Conservation (phyloP, 2,113 vertebrate genomes). For the Chloroceryle aenea region DNA sequence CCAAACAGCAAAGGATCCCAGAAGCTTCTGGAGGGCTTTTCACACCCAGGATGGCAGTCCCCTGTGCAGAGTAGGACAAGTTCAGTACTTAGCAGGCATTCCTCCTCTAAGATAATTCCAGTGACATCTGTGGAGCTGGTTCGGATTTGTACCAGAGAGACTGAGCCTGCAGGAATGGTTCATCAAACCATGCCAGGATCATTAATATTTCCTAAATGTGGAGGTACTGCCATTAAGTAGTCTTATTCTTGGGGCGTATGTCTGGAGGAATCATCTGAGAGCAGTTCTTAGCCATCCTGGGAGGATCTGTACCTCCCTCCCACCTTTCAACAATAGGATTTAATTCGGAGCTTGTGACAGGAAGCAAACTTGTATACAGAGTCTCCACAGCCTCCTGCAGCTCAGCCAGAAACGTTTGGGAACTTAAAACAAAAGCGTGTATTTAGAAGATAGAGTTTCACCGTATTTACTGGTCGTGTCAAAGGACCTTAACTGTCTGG, state of each 20-base stretch:
- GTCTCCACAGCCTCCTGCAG: background rate
- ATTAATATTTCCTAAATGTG: background rate
- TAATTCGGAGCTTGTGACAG: slow-evolving; percentile 38
- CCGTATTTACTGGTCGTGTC: slow-evolving; percentile 47
- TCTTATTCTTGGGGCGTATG: background rate
- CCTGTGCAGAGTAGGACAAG: background rate
- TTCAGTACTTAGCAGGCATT: background rate
- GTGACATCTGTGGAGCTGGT: background rate
- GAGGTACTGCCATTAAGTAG: background rate
- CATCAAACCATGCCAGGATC: background rate
- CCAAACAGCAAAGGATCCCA: background rate
- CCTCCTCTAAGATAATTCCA: background rate
- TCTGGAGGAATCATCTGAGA: background rate
- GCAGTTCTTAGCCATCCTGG: background rate
- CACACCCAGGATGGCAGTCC: background rate
- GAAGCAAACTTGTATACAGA: slow-evolving; percentile 44
- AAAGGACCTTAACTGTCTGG: slow-evolving; percentile 28
- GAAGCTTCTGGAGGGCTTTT: background rate
- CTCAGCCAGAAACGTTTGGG: slow-evolving; percentile 22
- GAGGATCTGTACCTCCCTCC: background rate
- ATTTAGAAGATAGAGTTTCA: slow-evolving; percentile 48
- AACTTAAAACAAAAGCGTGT: slow-evolving; percentile 57
- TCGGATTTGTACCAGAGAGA: background rate
- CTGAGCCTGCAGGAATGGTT: background rate
- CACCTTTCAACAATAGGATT: slow-evolving; percentile 13